These are phyloP conservation scores for Axinella damicornis DNA, from an alignment of 37 sponge, comb jelly and placozoan genomes.

Conservation along the genomic window DNA sequence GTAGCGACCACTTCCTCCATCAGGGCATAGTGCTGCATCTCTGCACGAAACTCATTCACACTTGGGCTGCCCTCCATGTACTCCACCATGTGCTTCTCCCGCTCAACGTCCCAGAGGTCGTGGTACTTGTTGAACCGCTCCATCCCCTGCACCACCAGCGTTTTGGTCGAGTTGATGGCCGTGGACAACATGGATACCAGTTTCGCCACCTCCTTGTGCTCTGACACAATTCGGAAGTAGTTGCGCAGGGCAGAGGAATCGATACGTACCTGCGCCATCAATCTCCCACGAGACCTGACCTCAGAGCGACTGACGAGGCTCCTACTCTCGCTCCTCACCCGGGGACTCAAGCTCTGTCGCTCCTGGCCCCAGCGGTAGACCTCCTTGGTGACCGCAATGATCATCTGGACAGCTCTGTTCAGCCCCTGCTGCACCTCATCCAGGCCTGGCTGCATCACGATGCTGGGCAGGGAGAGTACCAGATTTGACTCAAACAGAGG, in stretches of 20 bases:
- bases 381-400: slow-evolving; percentile 58
- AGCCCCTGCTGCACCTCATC: slow-evolving; percentile 91
- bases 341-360: no score
- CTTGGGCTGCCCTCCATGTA: slow-evolving; percentile 84
- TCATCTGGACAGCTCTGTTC: slow-evolving; percentile 70
- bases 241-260: slow-evolving; percentile 28
- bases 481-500: slow-evolving; percentile 78
- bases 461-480: slow-evolving; percentile 79
- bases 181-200: slow-evolving; percentile 83
- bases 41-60: no score
- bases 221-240: slow-evolving; percentile 66
- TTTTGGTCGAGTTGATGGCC: slow-evolving; percentile 89
- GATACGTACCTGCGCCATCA: no score
- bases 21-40: slow-evolving; percentile 49
- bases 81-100: slow-evolving; percentile 63
- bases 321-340: no score
- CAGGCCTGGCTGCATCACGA: slow-evolving; percentile 81
- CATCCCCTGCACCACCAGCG: slow-evolving; percentile 70
- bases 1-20: slow-evolving; percentile 75
- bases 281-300: no score
- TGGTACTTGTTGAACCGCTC: slow-evolving; percentile 86
- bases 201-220: slow-evolving; percentile 96
- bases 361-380: slow-evolving; percentile 85
- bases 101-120: slow-evolving; percentile 88
- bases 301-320: no score